Percentiles rank a stretch among this genome's conserved stretches.
These are phyloP conservation scores for Calcarius ornatus DNA, from an alignment of 2,113 vertebrate genomes.

Conservation along the genomic window DNA sequence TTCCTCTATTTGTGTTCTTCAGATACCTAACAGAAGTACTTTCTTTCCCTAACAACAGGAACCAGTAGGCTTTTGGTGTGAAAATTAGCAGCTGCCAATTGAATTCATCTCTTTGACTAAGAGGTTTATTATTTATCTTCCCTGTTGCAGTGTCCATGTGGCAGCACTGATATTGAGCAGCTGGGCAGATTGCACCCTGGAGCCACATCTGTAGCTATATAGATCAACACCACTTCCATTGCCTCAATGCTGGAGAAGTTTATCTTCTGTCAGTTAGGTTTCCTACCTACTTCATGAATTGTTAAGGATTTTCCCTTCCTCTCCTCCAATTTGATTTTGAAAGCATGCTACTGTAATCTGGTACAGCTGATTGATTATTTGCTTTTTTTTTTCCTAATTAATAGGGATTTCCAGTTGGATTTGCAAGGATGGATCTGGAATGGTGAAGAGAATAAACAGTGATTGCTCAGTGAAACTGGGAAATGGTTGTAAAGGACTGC, in stretches of 20 bases:
- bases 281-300: constrained; percentile 64
- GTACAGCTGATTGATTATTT: constrained; percentile 35
- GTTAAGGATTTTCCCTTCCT: constrained; percentile 28
- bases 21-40: not conserved
- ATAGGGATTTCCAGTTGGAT: not conserved
- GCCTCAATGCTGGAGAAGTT: constrained; percentile 63
- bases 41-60: not conserved
- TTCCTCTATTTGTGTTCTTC: not conserved
- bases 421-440: constrained; percentile 15
- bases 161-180: constrained; percentile 72
- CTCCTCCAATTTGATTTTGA: constrained; percentile 18
- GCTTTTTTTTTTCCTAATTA: not conserved
- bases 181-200: constrained; percentile 76
- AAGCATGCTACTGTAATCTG: constrained; percentile 12
- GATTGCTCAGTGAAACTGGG: not conserved
- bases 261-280: constrained; percentile 75
- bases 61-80: constrained; percentile 25
- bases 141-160: constrained; percentile 67
- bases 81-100: constrained; percentile 56
- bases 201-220: constrained; percentile 69
- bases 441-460: not conserved
- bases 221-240: constrained; percentile 74
- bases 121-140: constrained; percentile 75
- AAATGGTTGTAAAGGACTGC: not conserved
- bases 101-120: constrained; percentile 70